Evolutionary conservation across 2,888 invertebrate species (phyloP).

Genomic region (Drosophila atripex): DNA sequence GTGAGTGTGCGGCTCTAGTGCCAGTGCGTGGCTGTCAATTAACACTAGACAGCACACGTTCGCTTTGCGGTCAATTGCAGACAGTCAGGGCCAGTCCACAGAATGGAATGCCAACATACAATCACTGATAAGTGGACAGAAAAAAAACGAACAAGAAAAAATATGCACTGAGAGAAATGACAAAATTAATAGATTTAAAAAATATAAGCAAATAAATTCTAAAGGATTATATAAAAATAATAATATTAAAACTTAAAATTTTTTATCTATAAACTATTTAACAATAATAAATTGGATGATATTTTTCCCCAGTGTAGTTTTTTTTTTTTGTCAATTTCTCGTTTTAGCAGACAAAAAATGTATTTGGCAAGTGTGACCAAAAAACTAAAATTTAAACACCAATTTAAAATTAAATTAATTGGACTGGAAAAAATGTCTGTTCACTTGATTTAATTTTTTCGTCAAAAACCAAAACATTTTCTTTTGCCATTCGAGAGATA

Average conservation of each 20-base stretch:
- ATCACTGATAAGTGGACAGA: conserved; percentile 28
- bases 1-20: conserved; percentile 10
- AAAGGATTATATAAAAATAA: too few species aligned
- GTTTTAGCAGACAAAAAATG: conserved; percentile 2
- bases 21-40: conserved; percentile 40
- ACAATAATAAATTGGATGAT: neutral
- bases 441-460: conserved; percentile 2
- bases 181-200: neutral
- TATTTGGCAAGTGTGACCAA: conserved; percentile 37
- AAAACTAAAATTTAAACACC: conserved; percentile 11
- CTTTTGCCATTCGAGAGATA: neutral
- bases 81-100: conserved; percentile 39
- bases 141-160: conserved; percentile 9
- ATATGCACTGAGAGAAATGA: conserved; percentile 2
- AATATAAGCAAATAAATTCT: neutral
- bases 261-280: neutral
- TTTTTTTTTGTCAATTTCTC: conserved; percentile 6
- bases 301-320: conserved; percentile 8
- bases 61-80: conserved; percentile 37
- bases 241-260: too few species aligned
- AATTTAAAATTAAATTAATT: conserved; percentile 17
- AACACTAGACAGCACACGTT: conserved; percentile 41
- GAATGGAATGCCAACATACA: conserved; percentile 33
- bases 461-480: neutral
- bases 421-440: neutral